A percentile compares a stretch with the other conserved stretches of the same genome.
These are phyloP conservation scores for Chelmon rostratus DNA, from an alignment of 2,797 vertebrate species.

Conservation along the genomic window DNA sequence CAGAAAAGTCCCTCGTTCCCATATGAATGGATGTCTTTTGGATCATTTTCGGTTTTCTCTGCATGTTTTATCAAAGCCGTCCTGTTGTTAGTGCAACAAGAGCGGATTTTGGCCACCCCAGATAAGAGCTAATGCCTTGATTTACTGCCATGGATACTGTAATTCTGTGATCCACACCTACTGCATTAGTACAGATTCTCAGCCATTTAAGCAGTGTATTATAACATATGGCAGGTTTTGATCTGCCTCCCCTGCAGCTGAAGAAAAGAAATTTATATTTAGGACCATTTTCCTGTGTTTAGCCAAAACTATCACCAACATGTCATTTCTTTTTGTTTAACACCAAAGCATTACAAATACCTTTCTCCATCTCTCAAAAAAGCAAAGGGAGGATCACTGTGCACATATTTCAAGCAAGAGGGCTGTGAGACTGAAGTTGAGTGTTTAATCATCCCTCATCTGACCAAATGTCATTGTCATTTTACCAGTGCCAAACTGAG, in stretches of 20 bases:
- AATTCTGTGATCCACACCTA: slow-evolving; percentile 61
- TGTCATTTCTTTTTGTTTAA: slow-evolving; percentile 74
- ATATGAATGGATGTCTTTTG: slow-evolving; percentile 29
- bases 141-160: slow-evolving; percentile 54
- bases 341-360: slow-evolving; percentile 63
- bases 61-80: slow-evolving; percentile 52
- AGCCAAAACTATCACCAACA: slow-evolving; percentile 68
- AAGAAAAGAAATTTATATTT: slow-evolving; percentile 72
- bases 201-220: slow-evolving; percentile 64
- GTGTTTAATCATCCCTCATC: slow-evolving; percentile 80
- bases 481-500: slow-evolving; percentile 73
- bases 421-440: slow-evolving; percentile 69
- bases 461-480: slow-evolving; percentile 77
- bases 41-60: slow-evolving; percentile 41
- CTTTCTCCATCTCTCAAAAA: slow-evolving; percentile 62
- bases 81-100: slow-evolving; percentile 36
- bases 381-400: slow-evolving; percentile 68
- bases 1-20: slow-evolving; percentile 10
- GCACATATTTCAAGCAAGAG: slow-evolving; percentile 74
- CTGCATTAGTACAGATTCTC: slow-evolving; percentile 54
- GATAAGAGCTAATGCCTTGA: slow-evolving; percentile 62
- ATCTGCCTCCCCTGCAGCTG: slow-evolving; percentile 62
- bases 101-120: slow-evolving; percentile 35
- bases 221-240: slow-evolving; percentile 73
- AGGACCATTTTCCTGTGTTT: slow-evolving; percentile 62